Evolutionary conservation across 2,888 invertebrate species (phyloP).

Genomic region (Athripsodes cinereus): DNA sequence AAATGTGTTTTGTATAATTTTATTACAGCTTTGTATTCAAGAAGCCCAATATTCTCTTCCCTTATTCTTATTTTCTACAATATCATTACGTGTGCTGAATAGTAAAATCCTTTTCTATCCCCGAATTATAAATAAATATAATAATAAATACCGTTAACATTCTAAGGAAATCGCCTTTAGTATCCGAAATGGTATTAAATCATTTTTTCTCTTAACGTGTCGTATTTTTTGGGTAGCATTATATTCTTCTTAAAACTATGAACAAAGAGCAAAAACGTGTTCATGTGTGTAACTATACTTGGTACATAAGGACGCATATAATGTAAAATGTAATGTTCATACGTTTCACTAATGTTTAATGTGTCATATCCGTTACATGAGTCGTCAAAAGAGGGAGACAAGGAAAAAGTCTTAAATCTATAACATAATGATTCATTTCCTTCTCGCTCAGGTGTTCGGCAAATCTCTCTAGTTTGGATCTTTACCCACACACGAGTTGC

Average conservation of each 20-base stretch:
- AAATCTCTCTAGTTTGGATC: slow-evolving; percentile 24
- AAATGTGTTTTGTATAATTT: slow-evolving; percentile 8
- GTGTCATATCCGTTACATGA: slow-evolving; percentile 4
- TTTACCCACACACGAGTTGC: slow-evolving; percentile 19
- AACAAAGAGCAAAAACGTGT: slow-evolving; percentile 14
- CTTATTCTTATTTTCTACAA: slow-evolving; percentile 1
- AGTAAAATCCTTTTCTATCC: neutral
- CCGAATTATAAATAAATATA: slow-evolving; percentile 1
- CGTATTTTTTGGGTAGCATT: slow-evolving; percentile 5
- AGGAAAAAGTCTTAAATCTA: slow-evolving; percentile 7
- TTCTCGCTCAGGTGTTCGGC: slow-evolving; percentile 20
- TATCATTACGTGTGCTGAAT: slow-evolving; percentile 7
- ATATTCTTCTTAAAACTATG: slow-evolving; percentile 6
- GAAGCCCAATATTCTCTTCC: neutral
- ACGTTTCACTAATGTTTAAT: slow-evolving; percentile 9
- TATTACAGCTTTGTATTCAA: slow-evolving; percentile 5
- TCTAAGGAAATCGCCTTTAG: slow-evolving; percentile 1
- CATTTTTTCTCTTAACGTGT: slow-evolving; percentile 7
- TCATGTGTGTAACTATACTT: neutral
- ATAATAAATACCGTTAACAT: neutral
- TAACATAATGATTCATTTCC: slow-evolving; percentile 16
- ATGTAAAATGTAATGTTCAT: neutral
- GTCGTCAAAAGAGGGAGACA: slow-evolving; percentile 1
- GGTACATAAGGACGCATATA: neutral
- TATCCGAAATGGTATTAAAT: slow-evolving; percentile 5